phyloP scores from a whole-genome alignment of 1,140 invertebrate genomes.

The Drosophila azteca region DNA sequence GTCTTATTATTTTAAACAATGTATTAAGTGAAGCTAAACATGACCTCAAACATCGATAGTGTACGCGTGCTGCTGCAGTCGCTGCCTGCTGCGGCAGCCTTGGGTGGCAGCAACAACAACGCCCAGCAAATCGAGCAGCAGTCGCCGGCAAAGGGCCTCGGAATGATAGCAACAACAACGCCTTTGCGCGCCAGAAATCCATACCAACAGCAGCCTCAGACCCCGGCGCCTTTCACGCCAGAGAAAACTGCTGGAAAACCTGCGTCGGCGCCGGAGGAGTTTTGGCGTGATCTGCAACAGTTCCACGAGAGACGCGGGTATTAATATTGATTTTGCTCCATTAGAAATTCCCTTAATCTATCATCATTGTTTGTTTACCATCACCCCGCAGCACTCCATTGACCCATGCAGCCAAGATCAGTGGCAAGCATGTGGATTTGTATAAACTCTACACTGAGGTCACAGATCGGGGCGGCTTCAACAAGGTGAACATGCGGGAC shows the following conservation, averaged over 20 bases:
- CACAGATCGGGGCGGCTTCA: slow-evolving; percentile 95
- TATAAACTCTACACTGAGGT: slow-evolving; percentile 95
- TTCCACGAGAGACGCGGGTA: slow-evolving; percentile 94
- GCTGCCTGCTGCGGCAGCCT: slow-evolving; percentile 52
- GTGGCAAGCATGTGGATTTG: slow-evolving; percentile 94
- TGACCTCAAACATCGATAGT: slow-evolving; percentile 67
- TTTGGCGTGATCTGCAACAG: slow-evolving; percentile 91
- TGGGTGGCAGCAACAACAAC: slow-evolving; percentile 18
- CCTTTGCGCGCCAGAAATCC: slow-evolving; percentile 65
- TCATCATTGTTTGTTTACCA: background rate
- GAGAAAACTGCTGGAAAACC: slow-evolving; percentile 41
- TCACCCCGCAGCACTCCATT: slow-evolving; percentile 88
- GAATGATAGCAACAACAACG: slow-evolving; percentile 23
- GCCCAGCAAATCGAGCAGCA: slow-evolving; percentile 21
- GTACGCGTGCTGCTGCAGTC: slow-evolving; percentile 68
- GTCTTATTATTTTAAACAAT: slow-evolving; percentile 48
- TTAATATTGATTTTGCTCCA: background rate
- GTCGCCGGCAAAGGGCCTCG: slow-evolving; percentile 59
- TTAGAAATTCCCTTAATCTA: background rate
- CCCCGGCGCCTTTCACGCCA: slow-evolving; percentile 37
- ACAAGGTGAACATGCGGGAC: slow-evolving; percentile 92
- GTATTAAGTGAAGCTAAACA: slow-evolving; percentile 43
- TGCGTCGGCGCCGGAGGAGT: slow-evolving; percentile 82
- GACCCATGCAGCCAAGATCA: slow-evolving; percentile 90
- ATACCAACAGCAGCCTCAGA: slow-evolving; percentile 23